phyloP scores from a whole-genome alignment of 2,113 vertebrate species.

The Scomber scombrus region DNA sequence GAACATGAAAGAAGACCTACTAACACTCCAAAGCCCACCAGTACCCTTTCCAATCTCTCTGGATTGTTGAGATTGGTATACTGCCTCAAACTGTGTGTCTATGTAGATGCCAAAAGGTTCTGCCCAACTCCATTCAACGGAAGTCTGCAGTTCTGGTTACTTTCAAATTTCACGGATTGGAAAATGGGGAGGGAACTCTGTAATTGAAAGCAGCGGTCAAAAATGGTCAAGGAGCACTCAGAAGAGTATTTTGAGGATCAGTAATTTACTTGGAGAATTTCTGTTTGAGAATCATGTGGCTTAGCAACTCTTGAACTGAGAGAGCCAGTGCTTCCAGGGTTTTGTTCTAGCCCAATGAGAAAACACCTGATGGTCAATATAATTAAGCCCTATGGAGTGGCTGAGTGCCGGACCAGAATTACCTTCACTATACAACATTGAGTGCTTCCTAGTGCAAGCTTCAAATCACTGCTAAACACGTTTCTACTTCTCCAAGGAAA shows the following conservation, averaged over 20 bases:
- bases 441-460: slow-evolving; percentile 26
- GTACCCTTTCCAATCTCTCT: slow-evolving; percentile 63
- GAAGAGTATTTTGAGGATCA: slow-evolving; percentile 72
- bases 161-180: slow-evolving; percentile 66
- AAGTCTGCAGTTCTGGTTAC: slow-evolving; percentile 52
- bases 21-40: slow-evolving; percentile 72
- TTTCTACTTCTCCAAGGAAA: slow-evolving; percentile 46
- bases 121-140: slow-evolving; percentile 43
- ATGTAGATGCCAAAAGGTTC: slow-evolving; percentile 27
- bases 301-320: slow-evolving; percentile 72
- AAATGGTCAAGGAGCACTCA: slow-evolving; percentile 78
- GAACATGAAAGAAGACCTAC: slow-evolving; percentile 87
- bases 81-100: slow-evolving; percentile 39
- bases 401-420: slow-evolving; percentile 38
- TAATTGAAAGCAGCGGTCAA: slow-evolving; percentile 78
- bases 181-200: slow-evolving; percentile 62
- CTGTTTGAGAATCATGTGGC: slow-evolving; percentile 77
- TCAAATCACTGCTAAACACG: slow-evolving; percentile 39
- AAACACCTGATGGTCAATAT: slow-evolving; percentile 75
- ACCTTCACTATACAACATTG: slow-evolving; percentile 19
- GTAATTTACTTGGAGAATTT: slow-evolving; percentile 77
- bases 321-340: slow-evolving; percentile 41
- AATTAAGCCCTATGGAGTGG: slow-evolving; percentile 63
- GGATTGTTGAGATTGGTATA: slow-evolving; percentile 63
- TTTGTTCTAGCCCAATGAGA: slow-evolving; percentile 67